Evolutionary conservation across 2,113 vertebrate species (phyloP).

Genomic region (Paedocypris sp.): DNA sequence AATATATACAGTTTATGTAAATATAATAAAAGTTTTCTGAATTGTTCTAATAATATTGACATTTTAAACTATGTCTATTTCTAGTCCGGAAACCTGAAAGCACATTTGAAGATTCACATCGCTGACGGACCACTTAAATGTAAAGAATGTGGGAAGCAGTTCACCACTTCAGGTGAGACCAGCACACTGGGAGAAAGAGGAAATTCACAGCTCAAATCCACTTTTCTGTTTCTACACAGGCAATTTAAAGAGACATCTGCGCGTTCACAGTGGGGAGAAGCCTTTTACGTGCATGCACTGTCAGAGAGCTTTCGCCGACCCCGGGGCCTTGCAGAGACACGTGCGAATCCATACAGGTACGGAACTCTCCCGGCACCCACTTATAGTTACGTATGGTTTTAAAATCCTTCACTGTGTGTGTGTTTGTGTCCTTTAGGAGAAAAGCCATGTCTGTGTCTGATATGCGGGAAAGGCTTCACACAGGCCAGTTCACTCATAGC

Average conservation of each 20-base stretch:
- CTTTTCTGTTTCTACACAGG: slow-evolving; percentile 54
- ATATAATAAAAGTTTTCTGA: background rate
- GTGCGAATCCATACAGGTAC: slow-evolving; percentile 93
- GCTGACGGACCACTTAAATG: slow-evolving; percentile 89
- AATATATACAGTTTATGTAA: too few species aligned
- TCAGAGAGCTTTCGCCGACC: slow-evolving; percentile 87
- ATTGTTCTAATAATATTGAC: background rate
- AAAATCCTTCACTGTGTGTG: background rate
- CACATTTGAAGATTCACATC: slow-evolving; percentile 92
- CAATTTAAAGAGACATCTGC: slow-evolving; percentile 89
- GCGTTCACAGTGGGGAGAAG: slow-evolving; percentile 95
- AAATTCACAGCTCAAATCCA: background rate
- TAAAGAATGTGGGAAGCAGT: slow-evolving; percentile 94
- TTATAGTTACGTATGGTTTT: background rate
- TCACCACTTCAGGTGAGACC: slow-evolving; percentile 88
- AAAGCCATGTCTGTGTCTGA: slow-evolving; percentile 86
- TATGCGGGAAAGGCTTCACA: slow-evolving; percentile 94
- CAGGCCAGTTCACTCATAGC: slow-evolving; percentile 96
- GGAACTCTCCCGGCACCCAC: background rate
- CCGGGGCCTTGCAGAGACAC: slow-evolving; percentile 84
- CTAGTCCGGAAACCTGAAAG: slow-evolving; percentile 88
- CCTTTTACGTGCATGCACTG: slow-evolving; percentile 86
- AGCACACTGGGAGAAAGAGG: background rate
- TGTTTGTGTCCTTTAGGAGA: slow-evolving; percentile 65
- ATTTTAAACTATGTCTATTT: background rate